These are phyloP conservation scores for Caenorhabditis doughertyi DNA, from an alignment of 2,888 invertebrate species.

Conservation along the genomic window DNA sequence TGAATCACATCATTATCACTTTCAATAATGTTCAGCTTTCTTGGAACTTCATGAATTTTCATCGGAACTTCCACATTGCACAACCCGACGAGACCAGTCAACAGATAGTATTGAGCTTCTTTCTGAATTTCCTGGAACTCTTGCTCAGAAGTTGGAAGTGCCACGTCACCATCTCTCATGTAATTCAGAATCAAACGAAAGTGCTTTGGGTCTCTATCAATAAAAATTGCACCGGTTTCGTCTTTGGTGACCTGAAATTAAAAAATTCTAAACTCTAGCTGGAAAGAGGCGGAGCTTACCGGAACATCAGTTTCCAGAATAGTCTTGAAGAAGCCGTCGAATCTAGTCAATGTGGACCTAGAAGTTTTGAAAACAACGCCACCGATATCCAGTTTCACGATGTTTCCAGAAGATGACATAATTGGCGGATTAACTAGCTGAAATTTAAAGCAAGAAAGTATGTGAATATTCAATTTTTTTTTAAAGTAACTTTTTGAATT, in stretches of 20 bases:
- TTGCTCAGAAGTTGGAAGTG: slow-evolving; percentile 90
- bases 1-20: too few relatives aligned
- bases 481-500: too few relatives aligned
- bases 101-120: slow-evolving; percentile 92
- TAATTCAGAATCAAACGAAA: slow-evolving; percentile 97
- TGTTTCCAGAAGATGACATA: too few relatives aligned
- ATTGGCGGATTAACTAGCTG: too few relatives aligned
- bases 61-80: too few relatives aligned
- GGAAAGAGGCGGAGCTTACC: slow-evolving; percentile 7
- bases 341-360: slow-evolving; percentile 95
- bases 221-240: slow-evolving; percentile 88
- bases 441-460: too few relatives aligned
- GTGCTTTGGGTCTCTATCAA: slow-evolving; percentile 97
- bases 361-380: slow-evolving; percentile 97
- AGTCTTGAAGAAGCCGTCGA: slow-evolving; percentile 86
- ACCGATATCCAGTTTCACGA: slow-evolving; percentile 98
- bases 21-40: too few relatives aligned
- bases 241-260: slow-evolving; percentile 3
- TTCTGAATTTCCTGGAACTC: slow-evolving; percentile 94
- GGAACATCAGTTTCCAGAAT: slow-evolving; percentile 88
- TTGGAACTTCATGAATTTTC: too few relatives aligned
- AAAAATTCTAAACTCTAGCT: background rate
- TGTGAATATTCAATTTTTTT: too few relatives aligned
- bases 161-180: slow-evolving; percentile 93
- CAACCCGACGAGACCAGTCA: background rate